A percentile compares a stretch with the other conserved stretches of the same genome.
Evolutionary conservation across 2,888 invertebrate species (phyloP).

Genomic region (Rhogogaster chlorosoma): DNA sequence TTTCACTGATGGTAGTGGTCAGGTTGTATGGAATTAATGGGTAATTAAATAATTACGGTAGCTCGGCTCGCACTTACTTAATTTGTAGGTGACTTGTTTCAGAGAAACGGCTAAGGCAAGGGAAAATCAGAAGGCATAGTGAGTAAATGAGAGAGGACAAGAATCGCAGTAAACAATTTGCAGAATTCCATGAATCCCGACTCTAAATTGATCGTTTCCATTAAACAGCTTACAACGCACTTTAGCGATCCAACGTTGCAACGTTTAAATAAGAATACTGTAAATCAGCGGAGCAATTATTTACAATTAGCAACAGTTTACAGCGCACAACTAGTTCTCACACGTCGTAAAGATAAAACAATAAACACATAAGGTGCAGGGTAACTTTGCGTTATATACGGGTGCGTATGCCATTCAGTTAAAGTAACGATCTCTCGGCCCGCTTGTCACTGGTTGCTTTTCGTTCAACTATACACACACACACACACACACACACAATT

Average conservation of each 20-base stretch:
- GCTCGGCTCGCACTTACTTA: background rate
- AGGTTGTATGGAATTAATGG: constrained; percentile 35
- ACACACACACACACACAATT: background rate
- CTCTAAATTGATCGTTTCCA: constrained; percentile 34
- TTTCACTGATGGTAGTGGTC: constrained; percentile 1
- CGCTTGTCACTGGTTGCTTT: constrained; percentile 41
- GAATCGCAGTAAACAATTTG: constrained; percentile 26
- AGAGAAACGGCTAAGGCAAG: background rate
- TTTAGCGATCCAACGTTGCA: background rate
- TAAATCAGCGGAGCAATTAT: constrained; percentile 47
- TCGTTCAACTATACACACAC: constrained; percentile 6
- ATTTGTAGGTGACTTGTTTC: background rate
- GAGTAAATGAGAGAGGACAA: background rate
- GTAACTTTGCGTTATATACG: background rate
- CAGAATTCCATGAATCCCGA: constrained; percentile 25
- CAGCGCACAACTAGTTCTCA: constrained; percentile 50
- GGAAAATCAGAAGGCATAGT: background rate
- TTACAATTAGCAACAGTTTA: constrained; percentile 57
- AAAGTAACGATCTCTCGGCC: constrained; percentile 56
- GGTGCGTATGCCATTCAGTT: constrained; percentile 42
- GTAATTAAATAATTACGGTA: constrained; percentile 40
- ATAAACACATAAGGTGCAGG: constrained; percentile 49
- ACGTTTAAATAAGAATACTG: constrained; percentile 33
- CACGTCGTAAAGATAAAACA: constrained; percentile 59
- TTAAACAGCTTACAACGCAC: background rate